A percentile compares a stretch with the other conserved stretches of the same genome.
Conservation (phyloP, 2,888 invertebrate species). For the Lutraria lutraria region DNA sequence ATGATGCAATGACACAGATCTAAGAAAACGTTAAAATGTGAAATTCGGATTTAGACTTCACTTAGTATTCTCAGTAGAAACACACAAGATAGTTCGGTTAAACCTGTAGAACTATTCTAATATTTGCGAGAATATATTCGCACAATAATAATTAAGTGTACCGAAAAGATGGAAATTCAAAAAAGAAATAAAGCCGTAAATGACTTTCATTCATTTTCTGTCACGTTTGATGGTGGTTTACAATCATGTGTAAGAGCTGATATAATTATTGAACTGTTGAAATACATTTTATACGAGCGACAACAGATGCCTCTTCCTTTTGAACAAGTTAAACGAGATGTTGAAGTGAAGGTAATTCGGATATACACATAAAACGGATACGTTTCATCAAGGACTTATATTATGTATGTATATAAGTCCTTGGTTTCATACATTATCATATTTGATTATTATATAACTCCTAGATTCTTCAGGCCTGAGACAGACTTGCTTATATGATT, state of each 20-base stretch:
- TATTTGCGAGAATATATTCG: background rate
- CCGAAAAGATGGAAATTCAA: slow-evolving; percentile 56
- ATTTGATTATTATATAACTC: no score
- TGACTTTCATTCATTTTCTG: slow-evolving; percentile 37
- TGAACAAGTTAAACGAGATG: slow-evolving; percentile 73
- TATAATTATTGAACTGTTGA: slow-evolving; percentile 75
- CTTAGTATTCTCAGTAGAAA: no score
- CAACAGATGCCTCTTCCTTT: slow-evolving; percentile 79
- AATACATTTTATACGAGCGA: slow-evolving; percentile 77
- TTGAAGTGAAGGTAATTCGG: slow-evolving; percentile 46
- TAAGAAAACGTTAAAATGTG: no score
- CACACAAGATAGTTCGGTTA: background rate
- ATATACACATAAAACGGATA: background rate
- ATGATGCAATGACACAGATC: no score
- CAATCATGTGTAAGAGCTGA: slow-evolving; percentile 72
- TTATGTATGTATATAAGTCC: no score
- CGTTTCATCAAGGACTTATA: no score
- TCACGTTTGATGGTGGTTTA: slow-evolving; percentile 76
- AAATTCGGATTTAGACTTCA: no score
- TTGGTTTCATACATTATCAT: no score
- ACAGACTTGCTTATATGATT: no score
- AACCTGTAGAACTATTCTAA: background rate
- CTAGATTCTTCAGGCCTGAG: no score
- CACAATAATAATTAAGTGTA: background rate
- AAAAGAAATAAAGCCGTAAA: slow-evolving; percentile 19